Percentiles rank a stretch among this genome's conserved stretches.
phyloP scores from a whole-genome alignment of 2,888 invertebrate species.

The Microplitis manilae region DNA sequence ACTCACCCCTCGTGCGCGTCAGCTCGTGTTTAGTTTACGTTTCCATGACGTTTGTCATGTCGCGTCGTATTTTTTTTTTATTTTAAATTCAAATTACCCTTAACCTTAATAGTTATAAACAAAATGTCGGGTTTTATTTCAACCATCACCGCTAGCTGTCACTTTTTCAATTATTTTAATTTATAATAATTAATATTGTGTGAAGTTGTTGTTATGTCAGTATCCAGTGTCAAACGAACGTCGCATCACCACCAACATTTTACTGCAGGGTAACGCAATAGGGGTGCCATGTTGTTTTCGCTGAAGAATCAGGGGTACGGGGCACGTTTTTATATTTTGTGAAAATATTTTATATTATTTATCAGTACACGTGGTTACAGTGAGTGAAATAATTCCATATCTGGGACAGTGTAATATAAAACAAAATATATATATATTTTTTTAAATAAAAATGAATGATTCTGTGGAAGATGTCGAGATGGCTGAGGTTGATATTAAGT shows the following conservation, averaged over 20 bases:
- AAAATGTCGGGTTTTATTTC: too few relatives aligned
- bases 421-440: neutral
- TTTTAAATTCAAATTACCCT: too few relatives aligned
- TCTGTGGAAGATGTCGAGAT: constrained; percentile 40
- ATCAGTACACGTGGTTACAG: too few relatives aligned
- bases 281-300: constrained; percentile 48
- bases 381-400: neutral
- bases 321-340: constrained; percentile 42
- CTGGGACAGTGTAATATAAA: neutral
- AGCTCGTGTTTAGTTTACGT: constrained; percentile 32
- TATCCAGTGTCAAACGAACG: constrained; percentile 24
- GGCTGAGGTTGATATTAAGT: constrained; percentile 43
- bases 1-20: constrained; percentile 48
- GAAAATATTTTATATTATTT: neutral
- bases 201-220: constrained; percentile 43
- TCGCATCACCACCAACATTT: neutral
- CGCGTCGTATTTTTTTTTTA: neutral
- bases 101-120: too few relatives aligned
- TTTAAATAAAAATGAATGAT: constrained; percentile 33
- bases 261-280: neutral
- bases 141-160: neutral
- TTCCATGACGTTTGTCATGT: constrained; percentile 37
- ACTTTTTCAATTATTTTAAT: neutral
- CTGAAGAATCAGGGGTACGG: constrained; percentile 21
- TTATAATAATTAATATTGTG: neutral